These are phyloP conservation scores for Drosophila limbata DNA, from an alignment of 2,888 invertebrate genomes.

Conservation along the genomic window DNA sequence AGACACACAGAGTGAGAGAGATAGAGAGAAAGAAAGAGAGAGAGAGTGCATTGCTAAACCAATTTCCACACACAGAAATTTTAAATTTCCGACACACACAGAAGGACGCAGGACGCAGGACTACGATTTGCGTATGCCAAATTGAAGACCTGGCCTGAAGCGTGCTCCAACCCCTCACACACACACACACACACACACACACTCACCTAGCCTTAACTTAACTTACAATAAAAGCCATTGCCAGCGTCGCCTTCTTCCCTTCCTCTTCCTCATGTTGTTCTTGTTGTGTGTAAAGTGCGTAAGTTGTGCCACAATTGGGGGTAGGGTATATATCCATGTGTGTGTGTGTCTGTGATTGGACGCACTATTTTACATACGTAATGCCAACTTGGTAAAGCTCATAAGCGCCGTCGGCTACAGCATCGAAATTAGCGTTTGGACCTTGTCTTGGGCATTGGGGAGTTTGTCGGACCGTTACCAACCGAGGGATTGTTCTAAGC, in stretches of 20 bases:
- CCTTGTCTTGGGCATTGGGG: conserved; percentile 45
- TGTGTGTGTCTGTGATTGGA: conserved; percentile 38
- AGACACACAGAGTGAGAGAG: conserved; percentile 4
- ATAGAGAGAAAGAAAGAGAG: background rate
- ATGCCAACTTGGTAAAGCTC: conserved; percentile 71
- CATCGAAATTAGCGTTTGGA: conserved; percentile 73
- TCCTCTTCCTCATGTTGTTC: background rate
- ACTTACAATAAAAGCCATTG: conserved; percentile 71
- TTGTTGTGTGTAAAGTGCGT: conserved; percentile 48
- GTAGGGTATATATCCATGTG: background rate
- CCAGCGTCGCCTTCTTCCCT: conserved; percentile 33
- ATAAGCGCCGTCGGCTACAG: conserved; percentile 72
- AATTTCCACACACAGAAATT: conserved; percentile 73
- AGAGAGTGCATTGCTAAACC: conserved; percentile 61
- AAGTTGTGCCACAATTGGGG: conserved; percentile 39
- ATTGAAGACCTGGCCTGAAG: conserved; percentile 53
- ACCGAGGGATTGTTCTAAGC: background rate
- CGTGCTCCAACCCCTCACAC: conserved; percentile 29
- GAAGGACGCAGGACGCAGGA: conserved; percentile 29
- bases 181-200: conserved; percentile 15
- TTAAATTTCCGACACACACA: conserved; percentile 69
- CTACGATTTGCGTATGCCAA: conserved; percentile 75
- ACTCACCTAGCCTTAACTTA: conserved; percentile 61
- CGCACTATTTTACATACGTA: conserved; percentile 77
- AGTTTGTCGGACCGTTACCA: conserved; percentile 6